phyloP scores from a whole-genome alignment of 2,888 invertebrate species.

The Drosophila putrida region DNA sequence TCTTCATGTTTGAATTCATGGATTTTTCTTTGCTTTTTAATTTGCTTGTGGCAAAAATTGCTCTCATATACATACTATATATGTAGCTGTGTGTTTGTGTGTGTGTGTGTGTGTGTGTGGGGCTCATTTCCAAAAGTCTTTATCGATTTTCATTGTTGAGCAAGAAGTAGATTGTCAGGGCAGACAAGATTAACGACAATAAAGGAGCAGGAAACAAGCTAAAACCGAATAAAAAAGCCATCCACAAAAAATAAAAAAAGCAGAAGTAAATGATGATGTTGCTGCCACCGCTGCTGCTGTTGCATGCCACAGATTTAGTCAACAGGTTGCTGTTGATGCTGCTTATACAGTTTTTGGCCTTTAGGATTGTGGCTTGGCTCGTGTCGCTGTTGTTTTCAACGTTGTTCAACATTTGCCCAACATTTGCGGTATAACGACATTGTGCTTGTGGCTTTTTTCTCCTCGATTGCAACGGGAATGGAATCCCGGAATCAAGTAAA shows the following conservation, averaged over 20 bases:
- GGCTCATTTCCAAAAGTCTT: constrained; percentile 21
- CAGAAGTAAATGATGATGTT: constrained; percentile 13
- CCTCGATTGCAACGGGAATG: constrained; percentile 1
- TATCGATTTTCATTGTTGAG: constrained; percentile 63
- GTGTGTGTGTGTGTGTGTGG: constrained; percentile 8
- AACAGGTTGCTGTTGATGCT: constrained; percentile 51
- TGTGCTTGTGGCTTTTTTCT: constrained; percentile 7
- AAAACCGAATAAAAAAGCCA: constrained; percentile 26
- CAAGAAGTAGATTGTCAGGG: constrained; percentile 40
- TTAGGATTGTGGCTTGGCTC: constrained; percentile 38
- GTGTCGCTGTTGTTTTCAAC: constrained; percentile 42
- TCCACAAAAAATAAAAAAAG: background rate
- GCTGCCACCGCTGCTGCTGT: constrained; percentile 5
- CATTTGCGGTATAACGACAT: constrained; percentile 29
- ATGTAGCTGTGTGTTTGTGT: background rate
- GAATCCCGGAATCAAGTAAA: constrained; percentile 9
- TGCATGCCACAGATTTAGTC: constrained; percentile 31
- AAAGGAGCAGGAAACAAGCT: constrained; percentile 49
- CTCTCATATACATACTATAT: background rate
- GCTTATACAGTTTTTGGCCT: constrained; percentile 7
- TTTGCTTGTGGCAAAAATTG: constrained; percentile 52
- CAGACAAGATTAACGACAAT: constrained; percentile 59
- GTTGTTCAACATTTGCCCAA: constrained; percentile 45
- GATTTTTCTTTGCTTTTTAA: constrained; percentile 36
- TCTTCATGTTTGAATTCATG: constrained; percentile 26